Evolutionary conservation across 2,888 invertebrate genomes (phyloP).

Genomic region (Drosophila tanythrix): DNA sequence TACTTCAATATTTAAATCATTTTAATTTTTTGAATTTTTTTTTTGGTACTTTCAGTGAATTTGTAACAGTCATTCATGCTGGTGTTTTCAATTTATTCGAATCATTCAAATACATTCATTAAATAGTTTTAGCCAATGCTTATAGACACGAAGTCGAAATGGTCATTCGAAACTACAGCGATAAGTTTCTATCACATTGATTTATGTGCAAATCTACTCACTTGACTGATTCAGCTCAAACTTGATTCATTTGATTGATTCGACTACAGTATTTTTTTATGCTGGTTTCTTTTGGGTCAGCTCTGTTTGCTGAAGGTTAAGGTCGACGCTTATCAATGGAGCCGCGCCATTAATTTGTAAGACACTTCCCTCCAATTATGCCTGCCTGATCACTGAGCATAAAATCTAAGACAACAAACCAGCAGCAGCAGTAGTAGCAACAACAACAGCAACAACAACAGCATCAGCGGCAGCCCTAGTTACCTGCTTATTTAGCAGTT

Average conservation of each 20-base stretch:
- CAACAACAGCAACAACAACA: slow-evolving; percentile 37
- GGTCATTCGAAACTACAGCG: background rate
- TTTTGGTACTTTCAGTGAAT: background rate
- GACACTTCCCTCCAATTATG: slow-evolving; percentile 61
- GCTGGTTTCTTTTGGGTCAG: slow-evolving; percentile 13
- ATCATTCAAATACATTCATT: slow-evolving; percentile 10
- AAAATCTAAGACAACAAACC: slow-evolving; percentile 72
- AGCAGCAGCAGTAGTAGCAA: slow-evolving; percentile 34
- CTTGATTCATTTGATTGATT: slow-evolving; percentile 13
- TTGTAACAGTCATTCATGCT: background rate
- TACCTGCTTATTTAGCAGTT: slow-evolving; percentile 67
- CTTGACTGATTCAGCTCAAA: slow-evolving; percentile 24
- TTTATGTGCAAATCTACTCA: slow-evolving; percentile 7
- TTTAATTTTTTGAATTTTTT: background rate
- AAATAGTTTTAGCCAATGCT: background rate
- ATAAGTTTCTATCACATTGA: slow-evolving; percentile 4
- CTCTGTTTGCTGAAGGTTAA: slow-evolving; percentile 49
- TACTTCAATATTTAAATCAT: background rate
- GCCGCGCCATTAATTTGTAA: slow-evolving; percentile 60
- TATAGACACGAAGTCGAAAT: background rate
- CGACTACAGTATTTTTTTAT: background rate
- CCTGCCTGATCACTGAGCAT: slow-evolving; percentile 72
- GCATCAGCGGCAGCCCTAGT: slow-evolving; percentile 65
- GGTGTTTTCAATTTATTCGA: slow-evolving; percentile 1
- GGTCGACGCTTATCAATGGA: slow-evolving; percentile 51